A percentile compares a stretch with the other conserved stretches of the same genome.
phyloP scores from a whole-genome alignment of 2,888 invertebrate species.

The Harpalus rubripes region DNA sequence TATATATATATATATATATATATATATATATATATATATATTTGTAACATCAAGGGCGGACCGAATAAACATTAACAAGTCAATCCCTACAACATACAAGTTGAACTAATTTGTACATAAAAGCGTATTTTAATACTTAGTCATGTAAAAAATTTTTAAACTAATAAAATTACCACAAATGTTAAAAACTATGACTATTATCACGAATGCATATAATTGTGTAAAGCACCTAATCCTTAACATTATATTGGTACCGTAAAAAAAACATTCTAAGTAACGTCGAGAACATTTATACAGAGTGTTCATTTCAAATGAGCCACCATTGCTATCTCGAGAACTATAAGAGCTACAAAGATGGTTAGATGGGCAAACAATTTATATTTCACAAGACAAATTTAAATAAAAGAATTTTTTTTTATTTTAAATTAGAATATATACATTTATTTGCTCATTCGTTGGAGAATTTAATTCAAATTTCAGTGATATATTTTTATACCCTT shows the following conservation, averaged over 20 bases:
- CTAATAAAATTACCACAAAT: constrained; percentile 12
- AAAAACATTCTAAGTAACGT: constrained; percentile 12
- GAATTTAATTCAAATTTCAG: no score
- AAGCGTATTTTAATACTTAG: constrained; percentile 14
- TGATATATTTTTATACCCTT: no score
- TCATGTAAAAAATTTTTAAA: constrained; percentile 18
- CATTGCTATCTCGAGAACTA: no score
- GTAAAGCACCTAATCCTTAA: constrained; percentile 29
- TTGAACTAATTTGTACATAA: neutral
- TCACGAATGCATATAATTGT: constrained; percentile 33
- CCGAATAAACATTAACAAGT: neutral
- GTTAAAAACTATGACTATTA: constrained; percentile 34
- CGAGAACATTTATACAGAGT: constrained; percentile 13
- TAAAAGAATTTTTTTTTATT: no score
- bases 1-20: no score
- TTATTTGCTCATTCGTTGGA: no score
- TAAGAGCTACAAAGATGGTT: no score
- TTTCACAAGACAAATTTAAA: no score
- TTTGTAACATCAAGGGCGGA: neutral
- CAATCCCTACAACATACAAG: constrained; percentile 10
- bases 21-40: no score
- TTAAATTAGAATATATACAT: no score
- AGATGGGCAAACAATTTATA: no score
- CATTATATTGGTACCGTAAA: constrained; percentile 34
- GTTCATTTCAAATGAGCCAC: no score